Evolutionary conservation across 2,888 invertebrate genomes (phyloP), one percentile per base, ranked within the genome.

Genomic region (Cephus spinipes): DNA sequence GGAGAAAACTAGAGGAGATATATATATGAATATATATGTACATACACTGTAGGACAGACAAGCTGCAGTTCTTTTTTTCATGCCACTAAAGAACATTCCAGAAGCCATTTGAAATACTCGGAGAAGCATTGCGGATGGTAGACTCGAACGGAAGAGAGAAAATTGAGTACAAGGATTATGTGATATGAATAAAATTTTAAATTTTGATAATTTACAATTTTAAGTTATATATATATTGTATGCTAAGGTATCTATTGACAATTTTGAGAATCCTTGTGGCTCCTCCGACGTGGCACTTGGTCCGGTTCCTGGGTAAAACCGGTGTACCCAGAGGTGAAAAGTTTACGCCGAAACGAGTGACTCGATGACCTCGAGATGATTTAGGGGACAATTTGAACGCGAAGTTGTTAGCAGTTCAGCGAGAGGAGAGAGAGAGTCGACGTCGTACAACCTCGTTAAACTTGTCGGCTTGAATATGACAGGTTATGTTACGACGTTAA

Each of bases 11-110:
- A 32, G 23, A 33, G 12, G 79, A 74, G 31, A 69, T 69, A 78
- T 81, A 81, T 74, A 75, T 71, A 77, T 35, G 73, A 77, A 81
- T 81, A 79, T 77, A 79, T 75, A 79, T 77, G 79, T 76, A 77
- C 74, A 78, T 81, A 80, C 69, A 76, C 77, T 80, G 34, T 73
- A 31, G 15, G 15, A 77, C 73, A 68, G 15, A 73, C 55, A 55
- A 55, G 55, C 23, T 55, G 55, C 55, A 55, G 55, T 55, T 55
- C 55, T 23, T 55, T 23, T 55, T 55, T 55, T 55, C 23, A 15
- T 55, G 9, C 9, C 55, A 55, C 23, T 9, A 23, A 55, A 55
- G 55, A 55, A 55, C 55, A 55, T 55, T 55, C 55, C 6, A 55
- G 55, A 55, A 55, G 55, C 55, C 55, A 23, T 55, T 55, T 55